These are phyloP conservation scores for Pocillopora meandrina DNA, from an alignment of 92 coral and sea anemone species.

Conservation along the genomic window DNA sequence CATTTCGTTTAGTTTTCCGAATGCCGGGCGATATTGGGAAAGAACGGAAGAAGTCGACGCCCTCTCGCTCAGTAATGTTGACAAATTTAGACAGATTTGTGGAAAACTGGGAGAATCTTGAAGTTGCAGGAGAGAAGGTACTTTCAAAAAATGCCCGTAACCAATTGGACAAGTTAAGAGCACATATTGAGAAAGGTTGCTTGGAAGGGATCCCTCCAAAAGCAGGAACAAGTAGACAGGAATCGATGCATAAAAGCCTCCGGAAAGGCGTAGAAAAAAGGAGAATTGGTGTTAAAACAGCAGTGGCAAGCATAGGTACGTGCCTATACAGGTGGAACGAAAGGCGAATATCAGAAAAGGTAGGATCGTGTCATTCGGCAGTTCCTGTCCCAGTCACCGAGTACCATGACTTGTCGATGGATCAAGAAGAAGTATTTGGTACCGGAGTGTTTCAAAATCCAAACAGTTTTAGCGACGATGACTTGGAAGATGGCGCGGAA, in stretches of 20 bases:
- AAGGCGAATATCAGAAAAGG: constrained; percentile 2
- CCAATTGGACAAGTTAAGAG: constrained; percentile 40
- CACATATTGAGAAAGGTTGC: constrained; percentile 35
- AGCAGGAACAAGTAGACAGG: constrained; percentile 27
- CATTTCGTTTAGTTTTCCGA: constrained; percentile 36
- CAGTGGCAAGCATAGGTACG: constrained; percentile 23
- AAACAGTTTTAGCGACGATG: background rate
- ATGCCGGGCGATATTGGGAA: constrained; percentile 12
- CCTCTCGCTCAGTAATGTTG: constrained; percentile 33
- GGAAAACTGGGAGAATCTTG: constrained; percentile 32
- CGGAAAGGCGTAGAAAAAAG: constrained; percentile 19
- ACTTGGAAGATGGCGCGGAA: constrained; percentile 8
- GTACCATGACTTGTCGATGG: too few relatives aligned
- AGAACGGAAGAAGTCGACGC: constrained; percentile 17
- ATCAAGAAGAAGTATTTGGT: constrained; percentile 13
- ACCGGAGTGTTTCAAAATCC: background rate
- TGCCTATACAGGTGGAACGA: constrained; percentile 29
- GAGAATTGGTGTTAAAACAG: constrained; percentile 21
- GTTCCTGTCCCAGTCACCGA: background rate
- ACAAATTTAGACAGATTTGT: constrained; percentile 31
- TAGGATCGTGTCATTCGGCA: background rate
- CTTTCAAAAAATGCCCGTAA: constrained; percentile 14
- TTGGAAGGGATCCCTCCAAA: constrained; percentile 17
- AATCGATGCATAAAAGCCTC: constrained; percentile 29
- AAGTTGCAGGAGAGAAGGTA: constrained; percentile 9